These are phyloP conservation scores for Ptilonorhynchus violaceus DNA, from an alignment of 2,113 vertebrate species.

Conservation along the genomic window DNA sequence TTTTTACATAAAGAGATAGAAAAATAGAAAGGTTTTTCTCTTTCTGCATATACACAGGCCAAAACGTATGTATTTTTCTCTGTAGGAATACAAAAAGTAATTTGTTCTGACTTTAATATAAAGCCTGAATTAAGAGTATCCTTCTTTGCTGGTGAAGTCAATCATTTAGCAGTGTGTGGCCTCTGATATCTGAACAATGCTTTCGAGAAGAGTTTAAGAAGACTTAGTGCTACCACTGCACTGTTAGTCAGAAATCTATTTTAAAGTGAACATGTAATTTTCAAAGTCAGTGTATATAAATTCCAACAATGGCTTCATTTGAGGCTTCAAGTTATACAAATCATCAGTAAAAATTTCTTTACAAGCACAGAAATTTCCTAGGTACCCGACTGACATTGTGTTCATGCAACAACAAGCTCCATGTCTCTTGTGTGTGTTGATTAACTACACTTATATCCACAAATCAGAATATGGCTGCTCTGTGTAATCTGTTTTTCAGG, in stretches of 20 bases:
- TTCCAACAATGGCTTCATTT: conserved; percentile 17
- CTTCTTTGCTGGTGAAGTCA: background rate
- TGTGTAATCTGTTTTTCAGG: background rate
- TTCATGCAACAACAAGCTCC: background rate
- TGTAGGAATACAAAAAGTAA: background rate
- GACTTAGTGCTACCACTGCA: background rate
- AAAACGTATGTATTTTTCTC: background rate
- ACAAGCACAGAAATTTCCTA: background rate
- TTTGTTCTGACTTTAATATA: background rate
- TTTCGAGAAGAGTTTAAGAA: conserved; percentile 3
- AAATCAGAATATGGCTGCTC: background rate
- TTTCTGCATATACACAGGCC: background rate
- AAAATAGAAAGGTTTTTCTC: background rate
- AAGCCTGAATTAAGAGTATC: background rate
- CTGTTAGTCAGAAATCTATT: conserved; percentile 7
- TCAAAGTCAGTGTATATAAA: conserved; percentile 5
- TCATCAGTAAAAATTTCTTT: background rate
- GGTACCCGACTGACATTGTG: background rate
- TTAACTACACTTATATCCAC: background rate
- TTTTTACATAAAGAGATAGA: background rate
- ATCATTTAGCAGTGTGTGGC: background rate
- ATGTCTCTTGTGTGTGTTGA: background rate
- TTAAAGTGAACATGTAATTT: conserved; percentile 43
- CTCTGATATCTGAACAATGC: background rate
- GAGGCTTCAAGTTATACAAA: background rate